Conservation (phyloP, 2,888 invertebrate species). For the Pycnomerus fuliginosus region DNA sequence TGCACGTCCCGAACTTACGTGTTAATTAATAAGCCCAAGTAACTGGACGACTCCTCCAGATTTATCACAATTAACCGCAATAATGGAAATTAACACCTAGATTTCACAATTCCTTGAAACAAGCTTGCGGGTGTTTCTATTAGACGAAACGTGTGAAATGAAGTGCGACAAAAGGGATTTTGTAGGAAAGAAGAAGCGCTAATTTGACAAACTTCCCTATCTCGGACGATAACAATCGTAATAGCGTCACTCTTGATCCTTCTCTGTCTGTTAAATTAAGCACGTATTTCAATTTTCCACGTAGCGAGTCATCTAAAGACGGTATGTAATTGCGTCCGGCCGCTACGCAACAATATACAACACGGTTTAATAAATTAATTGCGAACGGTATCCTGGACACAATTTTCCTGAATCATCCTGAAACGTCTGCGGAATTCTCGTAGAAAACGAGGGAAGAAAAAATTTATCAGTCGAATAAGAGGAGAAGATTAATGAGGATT, state of each 20-base stretch:
- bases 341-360: slow-evolving; percentile 17
- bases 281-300: slow-evolving; percentile 28
- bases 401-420: not conserved
- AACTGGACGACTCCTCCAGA: too few relatives aligned
- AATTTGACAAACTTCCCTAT: slow-evolving; percentile 1
- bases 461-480: slow-evolving; percentile 5
- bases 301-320: slow-evolving; percentile 24
- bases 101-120: too few relatives aligned
- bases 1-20: too few relatives aligned
- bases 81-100: too few relatives aligned
- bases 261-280: slow-evolving; percentile 16
- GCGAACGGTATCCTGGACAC: slow-evolving; percentile 7
- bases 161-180: too few relatives aligned
- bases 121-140: too few relatives aligned
- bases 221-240: slow-evolving; percentile 7
- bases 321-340: slow-evolving; percentile 23
- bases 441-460: slow-evolving; percentile 4
- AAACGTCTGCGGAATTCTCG: slow-evolving; percentile 3
- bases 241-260: slow-evolving; percentile 2
- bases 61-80: too few relatives aligned
- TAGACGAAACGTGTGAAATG: too few relatives aligned
- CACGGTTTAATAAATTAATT: slow-evolving; percentile 21
- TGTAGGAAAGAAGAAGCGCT: too few relatives aligned
- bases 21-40: too few relatives aligned
- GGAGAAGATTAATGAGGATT: slow-evolving; percentile 11